Conservation (phyloP, 2,888 invertebrate genomes). For the Leptodirus hochenwartii region DNA sequence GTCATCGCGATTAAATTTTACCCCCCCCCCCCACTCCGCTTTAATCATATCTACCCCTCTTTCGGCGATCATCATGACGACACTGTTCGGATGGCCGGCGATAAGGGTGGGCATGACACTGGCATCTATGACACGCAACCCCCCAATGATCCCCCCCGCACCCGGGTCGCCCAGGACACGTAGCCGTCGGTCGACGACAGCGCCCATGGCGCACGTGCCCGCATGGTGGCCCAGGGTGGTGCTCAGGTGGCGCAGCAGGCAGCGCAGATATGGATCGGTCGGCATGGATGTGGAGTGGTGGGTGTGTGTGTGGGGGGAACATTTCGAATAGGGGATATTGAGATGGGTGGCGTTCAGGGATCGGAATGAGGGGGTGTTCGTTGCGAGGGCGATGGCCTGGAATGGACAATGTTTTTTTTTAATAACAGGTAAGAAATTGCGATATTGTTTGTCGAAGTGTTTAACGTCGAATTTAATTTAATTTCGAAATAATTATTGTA, state of each 20-base stretch:
- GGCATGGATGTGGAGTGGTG: too few species aligned
- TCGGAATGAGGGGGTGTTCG: conserved; percentile 31
- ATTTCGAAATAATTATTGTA: too few species aligned
- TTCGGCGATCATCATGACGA: conserved; percentile 38
- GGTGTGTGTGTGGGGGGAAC: conserved; percentile 38
- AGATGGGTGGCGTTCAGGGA: conserved; percentile 33
- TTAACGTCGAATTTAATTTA: too few species aligned
- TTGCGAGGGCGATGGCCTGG: conserved; percentile 36
- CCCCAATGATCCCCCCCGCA: too few species aligned
- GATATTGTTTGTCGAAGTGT: too few species aligned
- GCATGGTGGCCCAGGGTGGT: conserved; percentile 55
- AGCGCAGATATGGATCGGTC: conserved; percentile 58
- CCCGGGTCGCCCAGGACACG: conserved; percentile 30
- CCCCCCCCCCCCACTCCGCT: conserved; percentile 23
- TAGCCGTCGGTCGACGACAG: conserved; percentile 30
- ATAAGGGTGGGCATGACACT: conserved; percentile 37
- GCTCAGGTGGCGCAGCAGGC: conserved; percentile 49
- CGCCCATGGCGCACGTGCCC: conserved; percentile 34
- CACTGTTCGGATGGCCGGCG: conserved; percentile 36
- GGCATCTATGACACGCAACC: conserved; percentile 37
- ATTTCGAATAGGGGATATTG: conserved; percentile 45
- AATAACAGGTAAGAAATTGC: too few species aligned
- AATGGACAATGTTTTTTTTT: conserved; percentile 15
- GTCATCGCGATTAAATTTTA: too few species aligned
- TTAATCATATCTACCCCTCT: conserved; percentile 37